phyloP scores from a whole-genome alignment of 2,797 vertebrate species.

The Danio aesculapii region DNA sequence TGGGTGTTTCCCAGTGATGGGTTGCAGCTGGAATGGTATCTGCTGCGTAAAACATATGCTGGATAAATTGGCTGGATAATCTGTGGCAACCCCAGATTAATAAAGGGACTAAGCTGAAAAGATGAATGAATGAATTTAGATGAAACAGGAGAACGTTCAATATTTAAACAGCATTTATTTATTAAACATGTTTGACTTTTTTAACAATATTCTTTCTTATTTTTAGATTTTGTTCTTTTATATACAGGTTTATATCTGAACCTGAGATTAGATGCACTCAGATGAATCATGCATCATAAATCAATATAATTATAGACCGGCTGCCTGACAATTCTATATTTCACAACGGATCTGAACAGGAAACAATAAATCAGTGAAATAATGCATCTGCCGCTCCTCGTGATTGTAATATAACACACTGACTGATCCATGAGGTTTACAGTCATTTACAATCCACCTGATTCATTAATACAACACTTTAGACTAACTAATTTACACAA shows the following conservation, averaged over 20 bases:
- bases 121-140: no score
- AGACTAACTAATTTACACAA: background rate
- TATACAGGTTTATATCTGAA: background rate
- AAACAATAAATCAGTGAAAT: background rate
- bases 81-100: no score
- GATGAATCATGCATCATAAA: background rate
- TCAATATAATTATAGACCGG: background rate
- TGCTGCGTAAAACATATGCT: no score
- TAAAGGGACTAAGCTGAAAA: no score
- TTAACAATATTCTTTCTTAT: no score
- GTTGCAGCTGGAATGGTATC: no score
- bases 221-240: no score
- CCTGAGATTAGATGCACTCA: background rate
- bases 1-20: no score
- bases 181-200: background rate
- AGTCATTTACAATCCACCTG: background rate
- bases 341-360: background rate
- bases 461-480: background rate
- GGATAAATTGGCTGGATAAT: no score
- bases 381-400: background rate
- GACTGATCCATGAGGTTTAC: background rate
- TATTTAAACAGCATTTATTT: no score
- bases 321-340: background rate
- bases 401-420: background rate
- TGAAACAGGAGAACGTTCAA: no score